Percentiles rank a stretch among this genome's conserved stretches.
phyloP scores from a whole-genome alignment of 2,113 vertebrate species.

The Pseudorhombus dupliciocellatus region DNA sequence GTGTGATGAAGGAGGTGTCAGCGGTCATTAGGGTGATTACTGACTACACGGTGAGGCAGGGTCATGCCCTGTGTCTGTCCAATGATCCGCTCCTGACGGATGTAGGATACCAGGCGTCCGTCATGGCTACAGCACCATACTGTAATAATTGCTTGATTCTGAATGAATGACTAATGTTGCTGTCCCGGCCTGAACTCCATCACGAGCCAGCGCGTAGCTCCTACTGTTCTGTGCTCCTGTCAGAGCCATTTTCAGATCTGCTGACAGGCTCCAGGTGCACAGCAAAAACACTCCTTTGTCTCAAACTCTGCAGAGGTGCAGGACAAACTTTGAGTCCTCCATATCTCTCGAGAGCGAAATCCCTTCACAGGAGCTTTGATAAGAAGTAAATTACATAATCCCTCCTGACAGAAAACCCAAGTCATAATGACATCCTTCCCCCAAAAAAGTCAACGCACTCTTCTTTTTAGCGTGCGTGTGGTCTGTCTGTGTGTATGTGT shows the following conservation, averaged over 20 bases:
- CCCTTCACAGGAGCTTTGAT: conserved; percentile 64
- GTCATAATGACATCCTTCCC: conserved; percentile 43
- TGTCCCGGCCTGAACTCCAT: conserved; percentile 33
- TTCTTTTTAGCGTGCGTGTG: conserved; percentile 11
- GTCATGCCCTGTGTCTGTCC: conserved; percentile 20
- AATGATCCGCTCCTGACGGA: conserved; percentile 17
- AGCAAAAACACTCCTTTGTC: conserved; percentile 54
- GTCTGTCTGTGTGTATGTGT: conserved; percentile 7
- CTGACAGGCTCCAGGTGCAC: conserved; percentile 51
- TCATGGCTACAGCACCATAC: neutral
- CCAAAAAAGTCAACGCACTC: conserved; percentile 14
- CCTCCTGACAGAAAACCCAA: conserved; percentile 48
- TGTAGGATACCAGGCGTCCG: conserved; percentile 12
- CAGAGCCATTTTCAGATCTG: conserved; percentile 45
- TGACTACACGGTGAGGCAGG: conserved; percentile 23
- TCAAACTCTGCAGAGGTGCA: conserved; percentile 53
- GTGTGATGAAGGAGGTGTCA: conserved; percentile 32
- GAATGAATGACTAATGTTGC: conserved; percentile 17
- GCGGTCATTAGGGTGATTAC: conserved; percentile 37
- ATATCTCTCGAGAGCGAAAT: conserved; percentile 55
- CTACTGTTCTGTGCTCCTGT: conserved; percentile 26
- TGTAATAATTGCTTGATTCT: conserved; percentile 19
- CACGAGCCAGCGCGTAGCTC: conserved; percentile 4
- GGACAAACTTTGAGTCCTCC: conserved; percentile 51
- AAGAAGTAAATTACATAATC: conserved; percentile 70